Percentiles rank a stretch among this genome's conserved stretches.
These are phyloP conservation scores for Epinephelus coioides DNA, from an alignment of 2,797 vertebrate species.

Conservation along the genomic window DNA sequence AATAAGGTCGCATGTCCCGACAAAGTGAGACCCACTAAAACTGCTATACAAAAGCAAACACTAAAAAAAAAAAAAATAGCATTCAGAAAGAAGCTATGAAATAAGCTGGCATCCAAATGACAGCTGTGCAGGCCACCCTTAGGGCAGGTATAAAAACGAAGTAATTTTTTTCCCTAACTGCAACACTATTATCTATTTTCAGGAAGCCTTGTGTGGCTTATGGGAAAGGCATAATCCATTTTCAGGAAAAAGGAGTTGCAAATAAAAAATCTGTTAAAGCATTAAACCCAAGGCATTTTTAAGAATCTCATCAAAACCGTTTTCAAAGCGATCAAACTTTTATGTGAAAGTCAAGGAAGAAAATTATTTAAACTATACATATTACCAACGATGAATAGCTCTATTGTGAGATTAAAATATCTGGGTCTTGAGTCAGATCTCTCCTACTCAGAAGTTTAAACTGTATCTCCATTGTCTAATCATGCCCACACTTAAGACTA, in stretches of 20 bases:
- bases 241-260: conserved; percentile 23
- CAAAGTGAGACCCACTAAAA: background rate
- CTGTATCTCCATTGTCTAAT: background rate
- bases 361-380: conserved; percentile 13
- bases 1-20: background rate
- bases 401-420: conserved; percentile 24
- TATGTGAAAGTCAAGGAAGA: conserved; percentile 18
- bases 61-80: conserved; percentile 9
- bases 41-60: background rate
- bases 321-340: conserved; percentile 46
- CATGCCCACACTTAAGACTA: background rate
- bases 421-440: background rate
- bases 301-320: conserved; percentile 41
- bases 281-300: conserved; percentile 47
- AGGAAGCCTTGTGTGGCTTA: conserved; percentile 54
- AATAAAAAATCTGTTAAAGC: conserved; percentile 40
- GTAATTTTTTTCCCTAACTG: conserved; percentile 45
- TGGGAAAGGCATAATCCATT: conserved; percentile 58
- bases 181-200: conserved; percentile 61
- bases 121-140: conserved; percentile 54
- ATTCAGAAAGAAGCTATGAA: conserved; percentile 40
- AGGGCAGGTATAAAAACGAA: conserved; percentile 52
- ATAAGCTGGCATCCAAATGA: conserved; percentile 52
- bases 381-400: conserved; percentile 12
- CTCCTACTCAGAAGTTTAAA: background rate